These are phyloP conservation scores for Pomacea maculata DNA, from an alignment of 1,140 invertebrate genomes.

Conservation along the genomic window DNA sequence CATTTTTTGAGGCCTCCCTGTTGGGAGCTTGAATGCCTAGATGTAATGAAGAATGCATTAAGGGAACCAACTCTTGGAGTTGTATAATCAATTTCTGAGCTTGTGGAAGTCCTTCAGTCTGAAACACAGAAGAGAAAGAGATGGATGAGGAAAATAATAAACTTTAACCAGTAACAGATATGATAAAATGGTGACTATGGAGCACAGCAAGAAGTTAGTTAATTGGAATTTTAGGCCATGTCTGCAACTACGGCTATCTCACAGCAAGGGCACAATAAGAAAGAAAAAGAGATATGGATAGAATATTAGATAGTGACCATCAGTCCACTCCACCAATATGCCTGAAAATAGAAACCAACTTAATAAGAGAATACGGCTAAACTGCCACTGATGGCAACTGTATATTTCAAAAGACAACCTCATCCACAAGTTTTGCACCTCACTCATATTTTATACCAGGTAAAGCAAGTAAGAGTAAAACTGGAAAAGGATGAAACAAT, in stretches of 20 bases:
- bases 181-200: not conserved
- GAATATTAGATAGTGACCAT: too few species aligned
- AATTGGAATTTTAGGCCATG: too few species aligned
- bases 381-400: too few species aligned
- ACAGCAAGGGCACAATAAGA: too few species aligned
- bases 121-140: not conserved
- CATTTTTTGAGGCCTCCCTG: conserved; percentile 57
- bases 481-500: not conserved
- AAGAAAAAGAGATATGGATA: too few species aligned
- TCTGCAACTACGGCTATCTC: too few species aligned
- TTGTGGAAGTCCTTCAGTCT: conserved; percentile 67
- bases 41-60: conserved; percentile 80
- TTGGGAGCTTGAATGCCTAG: conserved; percentile 78
- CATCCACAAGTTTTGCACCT: too few species aligned
- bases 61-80: conserved; percentile 81
- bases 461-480: not conserved
- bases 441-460: not conserved
- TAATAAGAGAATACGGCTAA: too few species aligned
- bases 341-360: too few species aligned
- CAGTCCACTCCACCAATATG: too few species aligned
- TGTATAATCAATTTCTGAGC: conserved; percentile 75
- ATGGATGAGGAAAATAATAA: not conserved
- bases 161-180: not conserved
- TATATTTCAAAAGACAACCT: too few species aligned
- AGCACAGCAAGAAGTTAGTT: too few species aligned